Conservation (phyloP, 1,140 invertebrate genomes). For the Drosophila sp. region DNA sequence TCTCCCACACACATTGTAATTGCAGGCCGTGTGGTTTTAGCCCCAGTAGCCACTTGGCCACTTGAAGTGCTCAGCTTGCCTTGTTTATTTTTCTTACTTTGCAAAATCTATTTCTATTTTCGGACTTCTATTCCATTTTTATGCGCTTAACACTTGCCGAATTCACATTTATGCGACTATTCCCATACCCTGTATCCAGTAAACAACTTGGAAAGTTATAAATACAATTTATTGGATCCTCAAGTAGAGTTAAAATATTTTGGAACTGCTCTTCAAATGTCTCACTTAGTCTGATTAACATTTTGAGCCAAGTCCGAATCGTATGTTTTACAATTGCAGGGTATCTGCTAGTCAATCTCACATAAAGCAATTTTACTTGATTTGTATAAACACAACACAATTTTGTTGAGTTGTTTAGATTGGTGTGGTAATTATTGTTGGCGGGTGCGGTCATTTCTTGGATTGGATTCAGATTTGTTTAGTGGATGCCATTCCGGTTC, state of each 20-base stretch:
- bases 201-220: too few species aligned
- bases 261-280: too few species aligned
- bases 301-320: neutral
- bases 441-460: slow-evolving; percentile 50
- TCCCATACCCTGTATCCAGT: neutral
- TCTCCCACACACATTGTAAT: slow-evolving; percentile 1
- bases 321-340: neutral
- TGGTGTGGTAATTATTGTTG: slow-evolving; percentile 45
- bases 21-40: slow-evolving; percentile 9
- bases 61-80: neutral
- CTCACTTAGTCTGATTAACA: neutral
- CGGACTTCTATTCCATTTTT: slow-evolving; percentile 23
- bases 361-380: neutral
- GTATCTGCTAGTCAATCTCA: neutral
- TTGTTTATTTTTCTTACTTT: slow-evolving; percentile 68
- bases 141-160: slow-evolving; percentile 40
- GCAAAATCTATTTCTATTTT: slow-evolving; percentile 30
- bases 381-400: slow-evolving; percentile 33
- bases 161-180: neutral
- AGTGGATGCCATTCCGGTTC: slow-evolving; percentile 17
- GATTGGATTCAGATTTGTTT: slow-evolving; percentile 16
- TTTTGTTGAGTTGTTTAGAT: slow-evolving; percentile 46
- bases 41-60: slow-evolving; percentile 41
- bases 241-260: too few species aligned
- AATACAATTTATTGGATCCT: too few species aligned